Base-by-base conservation (phyloP, 2,888 invertebrate genomes). In the Cataglyphis livida region DNA sequence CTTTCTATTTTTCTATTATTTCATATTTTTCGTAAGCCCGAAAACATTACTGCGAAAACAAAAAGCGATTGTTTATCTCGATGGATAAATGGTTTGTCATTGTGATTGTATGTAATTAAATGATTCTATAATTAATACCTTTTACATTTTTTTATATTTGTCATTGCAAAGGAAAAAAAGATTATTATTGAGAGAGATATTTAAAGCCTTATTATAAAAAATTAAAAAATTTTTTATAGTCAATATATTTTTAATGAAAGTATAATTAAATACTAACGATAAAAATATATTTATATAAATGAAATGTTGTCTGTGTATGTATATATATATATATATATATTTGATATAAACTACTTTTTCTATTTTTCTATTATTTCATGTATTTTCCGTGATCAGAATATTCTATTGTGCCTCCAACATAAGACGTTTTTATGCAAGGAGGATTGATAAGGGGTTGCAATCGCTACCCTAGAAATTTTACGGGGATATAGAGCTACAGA, bases 381-480 rank as follows among this genome's bases (percentile, higher is more conserved):
- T 21, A 21, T 65, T 28, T 41, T 66, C 1, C 21, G 25, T 44
- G 12, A 70, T 61, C 21, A 21, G 21, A 78, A 78, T 68, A 68
- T 10, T 21, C 3, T 59, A 18, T 59, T 32, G 12, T 10, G 15
- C 7, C 18, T 68, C 59, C 25, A 44, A 32, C 32, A n/a, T 18
- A 59, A 51, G 28, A 32, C 3, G 25, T 70, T 28, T 21, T 70
- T 7, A 44, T 54, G 21, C n/a, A n/a, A 32, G 28, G 35, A 66
- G 59, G 7, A 70, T 70, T 59, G 78, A 59, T 44, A 51, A 70
- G 44, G 41, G 35, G 44, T 35, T 70, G 70, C 25, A 61, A 64
- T 79, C 70, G 59, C 78, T 70, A 79, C 21, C 44, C 78, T 44
- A 70, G 59, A 70, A 61, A 79, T 79, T 79, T 79, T 70, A 79